Base-by-base conservation (phyloP, 2,113 vertebrate species). In the Cyanoderma ruficeps region DNA sequence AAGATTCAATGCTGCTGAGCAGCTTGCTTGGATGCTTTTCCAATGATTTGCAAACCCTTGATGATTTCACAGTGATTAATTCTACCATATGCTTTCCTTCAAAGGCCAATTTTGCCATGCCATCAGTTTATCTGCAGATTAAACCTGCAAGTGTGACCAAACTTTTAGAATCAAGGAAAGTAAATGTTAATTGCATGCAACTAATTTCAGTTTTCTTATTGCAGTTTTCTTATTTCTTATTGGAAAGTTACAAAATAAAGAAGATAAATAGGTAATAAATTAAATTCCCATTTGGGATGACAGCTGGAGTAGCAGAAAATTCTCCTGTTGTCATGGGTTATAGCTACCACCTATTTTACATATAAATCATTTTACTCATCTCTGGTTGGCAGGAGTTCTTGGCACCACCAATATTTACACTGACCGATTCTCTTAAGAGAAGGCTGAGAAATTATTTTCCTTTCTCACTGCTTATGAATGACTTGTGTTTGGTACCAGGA, bases 1-100 rank as follows among this genome's bases (percentile, higher is more conserved):
- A 79, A 68, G 55, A 83, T 72, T 80, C 69, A 71, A 53, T 52
- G 46, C 19, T 83, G 18, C 35, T 6, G 10, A 91, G 50, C 71
- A 93, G 82, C 71, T 93, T 77, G 67, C 71, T 93, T 74, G 55
- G 55, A 85, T 77, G 82, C 33, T 15, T 93, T 95, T 93, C 55
- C 85, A 80, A 61, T 28, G 65, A 80, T 83, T 64, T 85, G 21
- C 15, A 83, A 91, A 89, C 35, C 85, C 47, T 61, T 61, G 30
- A 91, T 3, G 35, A 95, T 87, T 91, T 91, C 79, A 74, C 42
- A 77, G 79, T 63, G 82, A 83, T 83, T 91, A 94, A 88, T 22
- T 23, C 50, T 47, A 75, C 67, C 75, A 74, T 91, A 93, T 52
- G 71, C 6, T 63, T 83, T 94, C 67, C 64, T 46, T 22, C 56